Base-by-base conservation (phyloP, 2,888 invertebrate genomes). In the Tortricodes alternella region DNA sequence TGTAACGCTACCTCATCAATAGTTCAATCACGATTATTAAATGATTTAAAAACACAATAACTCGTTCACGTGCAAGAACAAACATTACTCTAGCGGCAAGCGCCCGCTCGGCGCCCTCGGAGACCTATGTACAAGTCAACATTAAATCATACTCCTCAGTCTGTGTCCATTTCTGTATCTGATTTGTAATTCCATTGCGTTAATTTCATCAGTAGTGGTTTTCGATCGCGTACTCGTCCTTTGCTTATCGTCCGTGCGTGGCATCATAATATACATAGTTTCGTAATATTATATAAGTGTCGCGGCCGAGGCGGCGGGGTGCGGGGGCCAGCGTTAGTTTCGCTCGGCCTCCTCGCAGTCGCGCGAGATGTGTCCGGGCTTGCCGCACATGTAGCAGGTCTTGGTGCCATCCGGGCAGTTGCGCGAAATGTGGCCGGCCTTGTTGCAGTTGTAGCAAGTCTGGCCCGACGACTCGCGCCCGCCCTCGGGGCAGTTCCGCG, bases 401-500 rank as follows among this genome's bases (percentile, higher is more conserved):
- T 96, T 96, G 76, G 93, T 96, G 94, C 93, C 93, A 83, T 96
- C 96, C 65, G 96, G 96, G 91, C 96, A 96, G 89, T 94, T 94
- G 84, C 95, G 94, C 53, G 95, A 96, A 85, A 98, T 96, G 92
- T 98, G 98, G 66, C 97, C 98, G 65, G 96, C 94, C 92, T 96
- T 96, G 92, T 96, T 96, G 93, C 98, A 98, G 91, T 96, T 97
- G 93, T 98, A 98, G 93, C 98, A 98, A 48, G 95, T 95, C 77
- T 93, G 92, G 83, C 93, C 93, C 74, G 93, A 93, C 88, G 94
- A 93, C 77, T 92, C 93, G 76, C 92, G 92, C 65, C 92, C 93
- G 71, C 93, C 93, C 85, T 96, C 96, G 55, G 96, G 96, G 91
- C 96, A 96, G 89, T 94, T 95, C 78, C 96, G 94, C 60, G 96